A percentile compares a stretch with the other conserved stretches of the same genome.
phyloP scores from a whole-genome alignment of 2,797 vertebrate genomes.

The Myripristis murdjan region DNA sequence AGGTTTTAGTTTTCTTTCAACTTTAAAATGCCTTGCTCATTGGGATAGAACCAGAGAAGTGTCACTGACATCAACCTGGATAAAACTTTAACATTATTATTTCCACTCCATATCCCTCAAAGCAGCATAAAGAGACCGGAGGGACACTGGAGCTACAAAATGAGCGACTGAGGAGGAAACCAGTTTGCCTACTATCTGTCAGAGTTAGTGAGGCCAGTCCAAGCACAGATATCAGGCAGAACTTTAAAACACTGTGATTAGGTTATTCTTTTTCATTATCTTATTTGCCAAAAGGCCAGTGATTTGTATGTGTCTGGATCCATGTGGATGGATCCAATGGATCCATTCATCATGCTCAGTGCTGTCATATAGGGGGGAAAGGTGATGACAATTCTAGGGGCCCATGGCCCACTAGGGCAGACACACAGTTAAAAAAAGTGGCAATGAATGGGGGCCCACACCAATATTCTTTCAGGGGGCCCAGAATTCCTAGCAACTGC shows the following conservation, averaged over 20 bases:
- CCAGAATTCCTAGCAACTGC: too few relatives aligned
- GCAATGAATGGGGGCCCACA: too few relatives aligned
- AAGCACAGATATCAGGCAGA: slow-evolving; percentile 55
- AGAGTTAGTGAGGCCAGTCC: slow-evolving; percentile 18
- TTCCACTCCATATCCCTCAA: slow-evolving; percentile 55
- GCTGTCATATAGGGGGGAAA: too few relatives aligned
- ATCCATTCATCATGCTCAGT: slow-evolving; percentile 45
- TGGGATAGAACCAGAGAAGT: slow-evolving; percentile 24
- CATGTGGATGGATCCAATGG: slow-evolving; percentile 30
- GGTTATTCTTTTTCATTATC: slow-evolving; percentile 61
- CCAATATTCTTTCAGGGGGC: too few relatives aligned
- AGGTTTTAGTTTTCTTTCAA: neutral
- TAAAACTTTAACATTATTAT: slow-evolving; percentile 61
- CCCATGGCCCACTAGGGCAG: too few relatives aligned
- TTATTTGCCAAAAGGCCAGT: slow-evolving; percentile 58
- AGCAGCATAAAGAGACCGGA: slow-evolving; percentile 49
- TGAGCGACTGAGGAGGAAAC: slow-evolving; percentile 42
- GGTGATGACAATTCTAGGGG: too few relatives aligned
- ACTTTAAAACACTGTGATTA: slow-evolving; percentile 46
- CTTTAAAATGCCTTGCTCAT: slow-evolving; percentile 23
- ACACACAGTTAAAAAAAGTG: too few relatives aligned
- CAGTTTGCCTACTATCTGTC: slow-evolving; percentile 42
- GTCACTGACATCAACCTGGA: slow-evolving; percentile 50
- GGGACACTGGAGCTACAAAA: neutral
- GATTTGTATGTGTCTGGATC: slow-evolving; percentile 50